phyloP scores from a whole-genome alignment of 2,113 vertebrate genomes.

The Caretta caretta region DNA sequence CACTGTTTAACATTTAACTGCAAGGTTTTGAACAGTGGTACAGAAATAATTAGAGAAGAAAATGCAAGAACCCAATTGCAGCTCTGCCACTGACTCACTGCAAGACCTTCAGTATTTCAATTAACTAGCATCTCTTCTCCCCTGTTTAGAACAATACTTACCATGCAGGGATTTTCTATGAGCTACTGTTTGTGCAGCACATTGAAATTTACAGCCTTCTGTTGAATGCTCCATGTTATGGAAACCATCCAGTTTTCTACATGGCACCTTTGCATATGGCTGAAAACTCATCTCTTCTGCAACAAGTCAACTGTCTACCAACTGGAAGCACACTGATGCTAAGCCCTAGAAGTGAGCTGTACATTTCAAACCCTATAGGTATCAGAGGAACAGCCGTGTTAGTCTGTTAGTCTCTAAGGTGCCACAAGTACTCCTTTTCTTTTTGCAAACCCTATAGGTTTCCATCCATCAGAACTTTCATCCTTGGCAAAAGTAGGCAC shows the following conservation, averaged over 20 bases:
- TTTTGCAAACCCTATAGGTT: neutral
- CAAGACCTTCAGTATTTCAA: neutral
- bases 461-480: neutral
- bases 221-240: neutral
- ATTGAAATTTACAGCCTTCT: neutral
- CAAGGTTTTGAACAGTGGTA: neutral
- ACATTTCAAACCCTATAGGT: neutral
- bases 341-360: neutral
- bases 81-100: neutral
- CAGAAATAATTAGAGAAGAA: neutral
- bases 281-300: neutral
- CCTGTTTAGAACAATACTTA: fast-evolving
- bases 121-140: fast-evolving
- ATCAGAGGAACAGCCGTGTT: too few species aligned
- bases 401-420: too few species aligned
- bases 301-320: neutral
- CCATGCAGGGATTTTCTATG: neutral
- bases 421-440: too few species aligned
- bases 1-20: neutral
- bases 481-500: neutral
- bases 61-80: fast-evolving
- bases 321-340: neutral
- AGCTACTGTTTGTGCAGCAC: neutral
- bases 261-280: neutral
- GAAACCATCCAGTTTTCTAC: neutral